These are phyloP conservation scores for Lomographa bimaculata DNA, from an alignment of 2,888 invertebrate species.

Conservation along the genomic window DNA sequence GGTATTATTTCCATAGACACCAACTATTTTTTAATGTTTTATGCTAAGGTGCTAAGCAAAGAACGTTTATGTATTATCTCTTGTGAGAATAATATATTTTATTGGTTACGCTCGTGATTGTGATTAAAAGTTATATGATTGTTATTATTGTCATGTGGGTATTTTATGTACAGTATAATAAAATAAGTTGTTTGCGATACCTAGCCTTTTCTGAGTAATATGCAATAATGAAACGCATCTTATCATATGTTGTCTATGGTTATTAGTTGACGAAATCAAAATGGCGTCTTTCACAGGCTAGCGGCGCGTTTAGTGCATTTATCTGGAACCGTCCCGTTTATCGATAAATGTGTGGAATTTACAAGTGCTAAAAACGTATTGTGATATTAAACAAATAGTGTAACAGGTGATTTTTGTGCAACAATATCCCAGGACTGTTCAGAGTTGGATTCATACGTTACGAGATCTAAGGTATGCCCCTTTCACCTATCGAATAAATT, in stretches of 20 bases:
- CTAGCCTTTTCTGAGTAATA: no score
- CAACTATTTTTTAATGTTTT: no score
- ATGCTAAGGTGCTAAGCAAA: no score
- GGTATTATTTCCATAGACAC: no score
- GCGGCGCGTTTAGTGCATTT: constrained; percentile 43
- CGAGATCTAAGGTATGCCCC: constrained; percentile 72
- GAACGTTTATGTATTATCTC: no score
- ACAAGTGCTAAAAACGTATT: constrained; percentile 60
- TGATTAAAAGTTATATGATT: no score
- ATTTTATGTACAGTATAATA: no score
- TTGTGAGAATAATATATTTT: no score
- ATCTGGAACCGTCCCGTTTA: constrained; percentile 49
- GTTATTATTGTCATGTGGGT: no score
- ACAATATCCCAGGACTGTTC: constrained; percentile 24
- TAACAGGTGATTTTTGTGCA: constrained; percentile 25
- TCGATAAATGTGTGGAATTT: constrained; percentile 56
- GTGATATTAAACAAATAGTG: constrained; percentile 46
- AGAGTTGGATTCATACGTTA: constrained; percentile 30
- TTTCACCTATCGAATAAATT: constrained; percentile 76
- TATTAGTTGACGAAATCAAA: constrained; percentile 82
- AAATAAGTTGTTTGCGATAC: no score
- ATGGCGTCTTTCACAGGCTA: constrained; percentile 79
- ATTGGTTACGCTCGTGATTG: no score
- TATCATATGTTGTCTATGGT: constrained; percentile 63
- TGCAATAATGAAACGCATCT: no score